These are phyloP conservation scores for Lordiphosa collinella DNA, from an alignment of 1,140 invertebrate species.

Conservation along the genomic window DNA sequence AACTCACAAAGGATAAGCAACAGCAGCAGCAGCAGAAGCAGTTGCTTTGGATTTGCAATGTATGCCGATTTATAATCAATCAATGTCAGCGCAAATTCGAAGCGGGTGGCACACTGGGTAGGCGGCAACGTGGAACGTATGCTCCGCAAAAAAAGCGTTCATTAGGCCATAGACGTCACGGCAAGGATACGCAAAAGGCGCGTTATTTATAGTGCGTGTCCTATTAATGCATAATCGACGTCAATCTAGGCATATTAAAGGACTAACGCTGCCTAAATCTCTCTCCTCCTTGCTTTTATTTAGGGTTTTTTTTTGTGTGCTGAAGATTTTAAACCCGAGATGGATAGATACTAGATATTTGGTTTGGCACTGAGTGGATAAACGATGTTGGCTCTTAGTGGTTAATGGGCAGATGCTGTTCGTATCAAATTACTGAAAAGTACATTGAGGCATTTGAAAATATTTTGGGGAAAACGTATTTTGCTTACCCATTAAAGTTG, in stretches of 20 bases:
- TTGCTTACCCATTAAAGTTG: too few relatives aligned
- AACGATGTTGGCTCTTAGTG: too few relatives aligned
- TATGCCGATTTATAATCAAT: conserved; percentile 78
- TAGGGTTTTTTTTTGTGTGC: conserved; percentile 1
- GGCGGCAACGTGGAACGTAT: conserved; percentile 59
- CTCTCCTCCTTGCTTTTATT: conserved; percentile 18
- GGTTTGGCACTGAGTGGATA: too few relatives aligned
- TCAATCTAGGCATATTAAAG: conserved; percentile 74
- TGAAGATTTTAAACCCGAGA: conserved; percentile 47
- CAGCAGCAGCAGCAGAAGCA: conserved; percentile 30
- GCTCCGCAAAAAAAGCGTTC: conserved; percentile 59
- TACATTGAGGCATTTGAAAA: too few relatives aligned
- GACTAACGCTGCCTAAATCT: conserved; percentile 59
- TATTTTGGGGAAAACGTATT: too few relatives aligned
- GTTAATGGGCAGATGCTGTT: too few relatives aligned
- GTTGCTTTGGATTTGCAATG: conserved; percentile 73
- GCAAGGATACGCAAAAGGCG: conserved; percentile 54
- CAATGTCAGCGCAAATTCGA: conserved; percentile 76
- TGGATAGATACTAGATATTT: conserved; percentile 39
- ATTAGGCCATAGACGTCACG: conserved; percentile 72
- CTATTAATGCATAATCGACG: conserved; percentile 71
- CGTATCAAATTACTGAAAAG: too few relatives aligned
- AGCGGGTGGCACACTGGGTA: conserved; percentile 22
- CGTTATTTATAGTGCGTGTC: conserved; percentile 73
- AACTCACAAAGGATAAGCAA: conserved; percentile 63